Evolutionary conservation across 2,888 invertebrate species (phyloP).

Genomic region (Saturnia pavonia): DNA sequence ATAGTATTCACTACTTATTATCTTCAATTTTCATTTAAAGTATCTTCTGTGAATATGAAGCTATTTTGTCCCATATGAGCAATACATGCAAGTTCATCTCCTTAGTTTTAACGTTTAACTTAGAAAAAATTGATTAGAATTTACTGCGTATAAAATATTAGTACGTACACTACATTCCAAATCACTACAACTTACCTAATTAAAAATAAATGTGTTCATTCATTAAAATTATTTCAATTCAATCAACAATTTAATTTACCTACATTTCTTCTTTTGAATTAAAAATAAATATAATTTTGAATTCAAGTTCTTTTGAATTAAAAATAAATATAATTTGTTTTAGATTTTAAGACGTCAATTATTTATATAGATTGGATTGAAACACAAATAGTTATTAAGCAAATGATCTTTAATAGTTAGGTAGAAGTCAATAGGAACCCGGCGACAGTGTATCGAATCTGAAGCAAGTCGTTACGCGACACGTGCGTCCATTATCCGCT

Average conservation of each 20-base stretch:
- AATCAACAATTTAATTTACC: conserved; percentile 22
- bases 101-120: not conserved
- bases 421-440: conserved; percentile 46
- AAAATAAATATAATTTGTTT: not conserved
- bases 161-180: not conserved
- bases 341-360: not conserved
- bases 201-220: conserved; percentile 21
- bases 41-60: conserved; percentile 31
- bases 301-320: too few species aligned
- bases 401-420: conserved; percentile 49
- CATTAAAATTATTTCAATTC: not conserved
- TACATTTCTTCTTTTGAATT: not conserved
- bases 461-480: conserved; percentile 49
- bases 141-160: not conserved
- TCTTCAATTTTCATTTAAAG: conserved; percentile 58
- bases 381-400: conserved; percentile 24
- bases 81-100: not conserved
- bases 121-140: not conserved
- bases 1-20: conserved; percentile 70
- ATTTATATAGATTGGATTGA: conserved; percentile 28
- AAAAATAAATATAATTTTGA: too few species aligned
- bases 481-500: conserved; percentile 79
- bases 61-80: not conserved
- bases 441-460: conserved; percentile 60
- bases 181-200: not conserved